Conservation (phyloP, 2,888 invertebrate genomes). For the Pediacus dermestoides region DNA sequence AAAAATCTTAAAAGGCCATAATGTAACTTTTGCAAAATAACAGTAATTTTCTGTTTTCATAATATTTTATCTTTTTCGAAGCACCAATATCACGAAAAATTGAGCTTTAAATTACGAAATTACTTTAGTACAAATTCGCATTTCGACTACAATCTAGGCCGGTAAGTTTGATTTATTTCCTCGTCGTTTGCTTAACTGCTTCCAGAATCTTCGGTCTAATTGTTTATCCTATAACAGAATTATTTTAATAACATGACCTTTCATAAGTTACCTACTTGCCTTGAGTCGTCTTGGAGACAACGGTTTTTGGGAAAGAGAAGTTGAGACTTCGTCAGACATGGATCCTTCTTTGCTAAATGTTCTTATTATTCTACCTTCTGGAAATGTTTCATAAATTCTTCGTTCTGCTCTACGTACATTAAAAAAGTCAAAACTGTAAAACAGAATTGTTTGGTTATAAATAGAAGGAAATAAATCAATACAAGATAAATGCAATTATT, state of each 20-base stretch:
- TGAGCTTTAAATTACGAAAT: constrained; percentile 28
- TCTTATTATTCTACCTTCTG: constrained; percentile 50
- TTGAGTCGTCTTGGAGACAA: constrained; percentile 57
- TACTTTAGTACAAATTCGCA: constrained; percentile 1
- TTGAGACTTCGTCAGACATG: constrained; percentile 45
- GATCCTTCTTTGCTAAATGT: constrained; percentile 43
- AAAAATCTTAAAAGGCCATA: constrained; percentile 30
- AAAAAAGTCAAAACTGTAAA: constrained; percentile 52
- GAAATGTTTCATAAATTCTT: constrained; percentile 49
- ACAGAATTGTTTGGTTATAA: too few species aligned
- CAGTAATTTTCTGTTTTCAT: too few species aligned
- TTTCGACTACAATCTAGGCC: constrained; percentile 29
- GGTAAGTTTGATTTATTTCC: constrained; percentile 36
- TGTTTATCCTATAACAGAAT: constrained; percentile 64
- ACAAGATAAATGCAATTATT: too few species aligned
- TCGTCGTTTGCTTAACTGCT: constrained; percentile 71
- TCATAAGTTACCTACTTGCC: constrained; percentile 45
- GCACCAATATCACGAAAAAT: constrained; percentile 37
- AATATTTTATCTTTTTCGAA: constrained; percentile 22
- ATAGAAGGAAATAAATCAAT: too few species aligned
- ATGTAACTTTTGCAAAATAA: constrained; percentile 18
- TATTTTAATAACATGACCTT: neutral
- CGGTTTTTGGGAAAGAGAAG: constrained; percentile 50
- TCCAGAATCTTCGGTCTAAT: constrained; percentile 75
- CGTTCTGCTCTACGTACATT: constrained; percentile 49